These are phyloP conservation scores for Tyto alba DNA, from an alignment of 2,113 vertebrate genomes.

Conservation along the genomic window DNA sequence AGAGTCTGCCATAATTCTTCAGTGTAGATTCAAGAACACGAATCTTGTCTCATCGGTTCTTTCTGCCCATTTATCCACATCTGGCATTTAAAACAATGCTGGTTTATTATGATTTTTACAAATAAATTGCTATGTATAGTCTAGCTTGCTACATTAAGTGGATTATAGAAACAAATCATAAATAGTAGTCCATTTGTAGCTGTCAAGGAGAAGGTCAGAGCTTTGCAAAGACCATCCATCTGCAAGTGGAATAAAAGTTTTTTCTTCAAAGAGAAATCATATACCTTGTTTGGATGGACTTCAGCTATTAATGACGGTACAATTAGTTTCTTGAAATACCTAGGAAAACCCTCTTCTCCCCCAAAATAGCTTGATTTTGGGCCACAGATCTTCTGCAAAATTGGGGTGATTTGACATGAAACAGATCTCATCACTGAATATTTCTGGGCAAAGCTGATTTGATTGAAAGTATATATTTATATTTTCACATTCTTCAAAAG, in stretches of 20 bases:
- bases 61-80: constrained; percentile 11
- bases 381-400: not conserved
- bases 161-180: constrained; percentile 64
- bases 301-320: not conserved
- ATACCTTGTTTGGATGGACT: not conserved
- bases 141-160: constrained; percentile 32
- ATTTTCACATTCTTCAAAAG: not conserved
- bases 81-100: constrained; percentile 53
- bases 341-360: not conserved
- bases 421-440: not conserved
- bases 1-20: constrained; percentile 49
- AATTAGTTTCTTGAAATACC: not conserved
- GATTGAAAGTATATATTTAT: not conserved
- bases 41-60: not conserved
- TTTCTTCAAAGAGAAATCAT: not conserved
- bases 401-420: not conserved
- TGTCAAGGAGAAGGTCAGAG: constrained; percentile 60
- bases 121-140: constrained; percentile 63
- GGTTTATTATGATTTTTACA: constrained; percentile 66
- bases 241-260: not conserved
- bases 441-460: not conserved
- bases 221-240: constrained; percentile 40
- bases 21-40: constrained; percentile 6
- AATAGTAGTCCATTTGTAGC: constrained; percentile 39
- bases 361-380: not conserved